Evolutionary conservation across 2,797 vertebrate genomes (phyloP).

Genomic region (Thamnophis elegans): DNA sequence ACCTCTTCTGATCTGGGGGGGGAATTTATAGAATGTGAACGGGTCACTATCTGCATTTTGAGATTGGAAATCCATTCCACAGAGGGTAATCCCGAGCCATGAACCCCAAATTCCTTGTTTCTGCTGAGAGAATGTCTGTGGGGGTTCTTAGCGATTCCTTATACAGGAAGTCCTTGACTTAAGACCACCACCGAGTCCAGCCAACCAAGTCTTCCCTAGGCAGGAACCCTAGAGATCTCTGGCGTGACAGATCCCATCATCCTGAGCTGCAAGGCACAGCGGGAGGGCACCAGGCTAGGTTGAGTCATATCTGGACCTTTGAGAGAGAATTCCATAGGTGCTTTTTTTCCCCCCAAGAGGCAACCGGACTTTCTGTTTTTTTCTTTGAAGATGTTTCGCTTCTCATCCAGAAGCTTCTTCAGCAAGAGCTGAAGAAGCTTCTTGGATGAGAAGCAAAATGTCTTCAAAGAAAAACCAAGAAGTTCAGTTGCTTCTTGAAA

Average conservation of each 20-base stretch:
- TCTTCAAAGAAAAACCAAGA: too few species aligned
- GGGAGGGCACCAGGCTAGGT: not conserved
- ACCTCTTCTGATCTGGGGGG: not conserved
- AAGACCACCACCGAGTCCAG: not conserved
- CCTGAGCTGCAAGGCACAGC: not conserved
- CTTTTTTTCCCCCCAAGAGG: too few species aligned
- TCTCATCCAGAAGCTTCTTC: too few species aligned
- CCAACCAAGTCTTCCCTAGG: not conserved
- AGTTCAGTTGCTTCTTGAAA: too few species aligned
- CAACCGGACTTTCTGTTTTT: too few species aligned
- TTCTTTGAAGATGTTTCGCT: too few species aligned
- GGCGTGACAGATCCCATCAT: not conserved
- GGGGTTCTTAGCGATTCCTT: not conserved
- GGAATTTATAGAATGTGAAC: not conserved
- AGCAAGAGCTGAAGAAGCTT: too few species aligned
- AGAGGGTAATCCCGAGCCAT: not conserved
- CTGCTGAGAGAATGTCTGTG: not conserved
- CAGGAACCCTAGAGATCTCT: not conserved
- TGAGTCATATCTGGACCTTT: not conserved
- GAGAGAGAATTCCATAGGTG: not conserved
- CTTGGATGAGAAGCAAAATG: too few species aligned
- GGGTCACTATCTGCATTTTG: not conserved
- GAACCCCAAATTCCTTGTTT: not conserved
- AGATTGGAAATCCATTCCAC: not conserved
- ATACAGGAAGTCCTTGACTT: not conserved